Base-by-base conservation (phyloP, 2,113 vertebrate species). In the Amphilophus citrinellus region DNA sequence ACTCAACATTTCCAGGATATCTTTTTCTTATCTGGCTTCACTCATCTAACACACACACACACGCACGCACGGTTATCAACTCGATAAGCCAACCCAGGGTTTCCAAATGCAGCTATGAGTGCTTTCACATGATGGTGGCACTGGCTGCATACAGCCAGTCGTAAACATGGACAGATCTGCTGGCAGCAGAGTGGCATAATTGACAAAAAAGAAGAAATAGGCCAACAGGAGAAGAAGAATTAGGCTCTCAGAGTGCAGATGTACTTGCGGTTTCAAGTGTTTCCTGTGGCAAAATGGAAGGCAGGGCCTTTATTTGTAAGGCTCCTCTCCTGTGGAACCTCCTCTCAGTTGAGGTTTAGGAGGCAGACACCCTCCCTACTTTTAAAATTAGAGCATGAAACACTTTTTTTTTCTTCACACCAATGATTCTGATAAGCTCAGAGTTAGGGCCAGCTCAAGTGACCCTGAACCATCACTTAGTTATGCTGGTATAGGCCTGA, bases 401-500 rank as follows among this genome's bases (percentile, higher is more conserved):
- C 27, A 11, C 27, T 30, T 9, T 61, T 18, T n/a, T n/a, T 0
- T 13, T 11, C 9, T 30, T 27, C 1, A 73, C 27, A 56, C 47
- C 0, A 18, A 73, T 35, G 68, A 73, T 56, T 73, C 56, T 56
- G 47, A 71, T 71, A 32, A 56, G 47, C 68, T 73, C 18, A 73
- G 32, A 73, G 27, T 56, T 30, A 53, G 68, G 27, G 50, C 17
- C 47, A 53, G 24, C 47, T 18, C 68, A 56, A 13, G 17, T 73
- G 68, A 73, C 68, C 68, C 68, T 9, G 68, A 73, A 73, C 27
- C 47, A 53, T 73, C 68, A 56, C 47, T 73, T 73, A 27, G 18
- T 56, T 35, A 53, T 73, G 68, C 68, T 73, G 68, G 68, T 73
- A 35, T 73, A 56, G 68, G 47, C 68, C 27, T n/a, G 32, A 56